These are phyloP conservation scores for Rhinolophus ferrumequinum DNA, from an alignment of 2,113 vertebrate genomes.

Conservation along the genomic window DNA sequence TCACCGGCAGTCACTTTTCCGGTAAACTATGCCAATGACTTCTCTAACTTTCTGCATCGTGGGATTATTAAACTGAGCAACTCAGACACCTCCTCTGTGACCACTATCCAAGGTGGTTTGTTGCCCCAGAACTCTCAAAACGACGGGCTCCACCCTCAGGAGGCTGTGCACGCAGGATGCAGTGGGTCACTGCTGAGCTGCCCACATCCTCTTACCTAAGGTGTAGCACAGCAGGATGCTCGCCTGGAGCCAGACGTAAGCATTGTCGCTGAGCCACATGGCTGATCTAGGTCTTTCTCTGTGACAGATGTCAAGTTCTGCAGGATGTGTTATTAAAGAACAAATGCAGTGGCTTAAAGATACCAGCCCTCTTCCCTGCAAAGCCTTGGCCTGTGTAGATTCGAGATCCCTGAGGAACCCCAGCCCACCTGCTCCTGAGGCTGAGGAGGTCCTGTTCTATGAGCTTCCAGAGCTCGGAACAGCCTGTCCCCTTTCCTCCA, in stretches of 20 bases:
- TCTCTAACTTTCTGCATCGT: neutral
- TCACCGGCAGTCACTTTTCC: neutral
- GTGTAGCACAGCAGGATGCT: neutral
- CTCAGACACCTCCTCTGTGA: neutral
- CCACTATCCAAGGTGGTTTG: neutral
- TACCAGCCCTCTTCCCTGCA: neutral
- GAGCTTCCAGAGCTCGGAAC: neutral
- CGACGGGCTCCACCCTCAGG: neutral
- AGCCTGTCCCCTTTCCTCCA: neutral
- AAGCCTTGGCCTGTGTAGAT: neutral
- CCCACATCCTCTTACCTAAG: neutral
- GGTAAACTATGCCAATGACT: neutral
- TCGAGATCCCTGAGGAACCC: neutral
- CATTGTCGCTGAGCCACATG: neutral
- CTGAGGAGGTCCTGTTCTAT: neutral
- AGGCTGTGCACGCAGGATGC: neutral
- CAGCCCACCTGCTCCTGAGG: neutral
- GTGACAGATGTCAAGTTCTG: conserved; percentile 33
- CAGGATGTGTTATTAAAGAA: conserved; percentile 24
- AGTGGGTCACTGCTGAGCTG: neutral
- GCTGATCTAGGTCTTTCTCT: neutral
- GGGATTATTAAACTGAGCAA: neutral
- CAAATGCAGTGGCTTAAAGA: neutral
- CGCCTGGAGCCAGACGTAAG: neutral
- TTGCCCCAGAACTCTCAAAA: neutral